Base-by-base conservation (phyloP, 2,113 vertebrate species). In the Leptobrachium ailaonicum region DNA sequence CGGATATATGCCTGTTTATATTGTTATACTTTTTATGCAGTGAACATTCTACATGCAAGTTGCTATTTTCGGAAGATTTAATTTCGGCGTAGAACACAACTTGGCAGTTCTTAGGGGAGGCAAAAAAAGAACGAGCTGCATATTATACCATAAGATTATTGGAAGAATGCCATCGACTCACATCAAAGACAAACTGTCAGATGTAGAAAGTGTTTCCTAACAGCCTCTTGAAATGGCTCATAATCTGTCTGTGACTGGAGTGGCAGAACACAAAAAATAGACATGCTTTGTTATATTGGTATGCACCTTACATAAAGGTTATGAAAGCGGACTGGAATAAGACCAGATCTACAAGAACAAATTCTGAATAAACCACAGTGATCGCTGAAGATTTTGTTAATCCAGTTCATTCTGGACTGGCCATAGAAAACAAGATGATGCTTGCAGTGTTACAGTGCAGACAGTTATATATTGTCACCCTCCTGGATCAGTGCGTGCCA, bases 101-200 rank as follows among this genome's bases (percentile, higher is more conserved):
- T 64, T 64, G 62, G 62, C 62, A 64, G 32, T 5, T 64, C n/a
- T 7, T 64, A 4, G 40, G 62, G 32, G n/a, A 8, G 47, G 8
- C 47, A 64, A 64, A 6, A 40, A 64, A 3, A 64, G 6, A 64
- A 40, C n/a, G 13, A 64, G 62, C 6, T 10, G 10, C 62, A 64
- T 3, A 64, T 32, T 64, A 40, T 64, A 13, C 62, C 62, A 32
- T 40, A 64, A 64, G n/a, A 64, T 40, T 4, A 40, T 40, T 64
- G 14, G n/a, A 64, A 64, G 20, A 2, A 64, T 32, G 62, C 5
- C 14, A 4, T 64, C 2, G 3, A 64, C 62, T 64, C 62, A 64
- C 62, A 32, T 32, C 62, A 64, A 64, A 64, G n/a, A 64, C 62
- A 64, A 64, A 64, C 62, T 32, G 62, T 64, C 62, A 64, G 13